Evolutionary conservation across 1,140 invertebrate species (phyloP).

Genomic region (Ceratosolen solmsi): DNA sequence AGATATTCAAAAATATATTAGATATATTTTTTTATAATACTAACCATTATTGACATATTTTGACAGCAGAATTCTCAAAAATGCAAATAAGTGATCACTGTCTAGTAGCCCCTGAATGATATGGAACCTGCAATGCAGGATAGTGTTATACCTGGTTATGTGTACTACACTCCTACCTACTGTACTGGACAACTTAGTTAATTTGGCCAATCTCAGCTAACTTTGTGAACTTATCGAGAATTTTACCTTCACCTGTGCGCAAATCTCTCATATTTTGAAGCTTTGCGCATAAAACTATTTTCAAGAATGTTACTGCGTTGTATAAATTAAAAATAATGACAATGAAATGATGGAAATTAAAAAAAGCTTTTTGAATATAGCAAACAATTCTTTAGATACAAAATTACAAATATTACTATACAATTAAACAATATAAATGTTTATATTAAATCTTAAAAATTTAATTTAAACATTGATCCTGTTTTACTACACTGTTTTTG

Average conservation of each 20-base stretch:
- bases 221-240: background rate
- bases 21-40: slow-evolving; percentile 39
- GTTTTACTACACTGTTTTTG: no score
- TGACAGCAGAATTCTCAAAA: slow-evolving; percentile 42
- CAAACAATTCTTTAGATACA: no score
- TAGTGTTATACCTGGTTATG: background rate
- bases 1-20: background rate
- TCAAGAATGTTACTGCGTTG: background rate
- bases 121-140: slow-evolving; percentile 58
- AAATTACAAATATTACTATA: no score
- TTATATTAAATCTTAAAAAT: no score
- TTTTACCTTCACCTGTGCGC: slow-evolving; percentile 31
- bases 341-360: no score
- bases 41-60: slow-evolving; percentile 61
- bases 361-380: no score
- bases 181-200: slow-evolving; percentile 3
- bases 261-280: background rate
- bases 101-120: slow-evolving; percentile 44
- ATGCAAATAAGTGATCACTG: background rate
- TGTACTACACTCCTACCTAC: background rate
- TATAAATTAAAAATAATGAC: background rate
- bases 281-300: slow-evolving; percentile 14
- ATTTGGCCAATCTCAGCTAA: slow-evolving; percentile 31
- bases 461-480: no score
- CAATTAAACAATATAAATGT: no score